Evolutionary conservation across 2,113 vertebrate species (phyloP).

Genomic region (Meles meles): DNA sequence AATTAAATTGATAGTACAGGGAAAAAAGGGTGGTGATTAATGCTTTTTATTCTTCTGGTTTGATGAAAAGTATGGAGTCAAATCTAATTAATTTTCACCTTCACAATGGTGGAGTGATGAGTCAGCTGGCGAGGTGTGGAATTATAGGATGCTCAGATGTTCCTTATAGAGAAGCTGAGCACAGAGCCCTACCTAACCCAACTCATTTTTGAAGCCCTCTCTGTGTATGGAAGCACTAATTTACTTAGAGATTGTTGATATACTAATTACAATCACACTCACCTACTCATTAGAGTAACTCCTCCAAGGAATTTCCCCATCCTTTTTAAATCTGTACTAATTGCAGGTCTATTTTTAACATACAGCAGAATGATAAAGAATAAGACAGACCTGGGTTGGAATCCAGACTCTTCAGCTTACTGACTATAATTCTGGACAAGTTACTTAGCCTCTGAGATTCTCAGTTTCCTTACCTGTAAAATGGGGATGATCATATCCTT

Average conservation of each 20-base stretch:
- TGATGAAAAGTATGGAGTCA: neutral
- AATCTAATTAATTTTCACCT: conserved; percentile 25
- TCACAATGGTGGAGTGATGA: neutral
- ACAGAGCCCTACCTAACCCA: neutral
- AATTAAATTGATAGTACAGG: conserved; percentile 4
- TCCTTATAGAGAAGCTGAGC: neutral
- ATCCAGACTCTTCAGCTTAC: neutral
- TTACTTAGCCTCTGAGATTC: neutral
- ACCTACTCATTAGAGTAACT: conserved; percentile 55
- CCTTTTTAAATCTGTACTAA: neutral
- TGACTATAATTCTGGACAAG: neutral
- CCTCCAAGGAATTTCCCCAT: neutral
- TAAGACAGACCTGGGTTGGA: neutral
- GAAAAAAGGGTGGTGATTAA: neutral
- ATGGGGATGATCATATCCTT: neutral
- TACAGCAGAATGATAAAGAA: neutral
- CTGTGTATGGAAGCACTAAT: neutral
- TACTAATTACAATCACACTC: conserved; percentile 43
- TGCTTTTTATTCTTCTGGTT: neutral
- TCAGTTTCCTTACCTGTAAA: neutral
- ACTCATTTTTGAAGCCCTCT: neutral
- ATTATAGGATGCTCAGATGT: neutral
- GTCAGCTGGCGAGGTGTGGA: neutral
- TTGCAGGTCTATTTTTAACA: conserved; percentile 7
- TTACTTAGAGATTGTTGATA: neutral